Conservation (phyloP, 2,113 vertebrate species). For the Pagrus major region DNA sequence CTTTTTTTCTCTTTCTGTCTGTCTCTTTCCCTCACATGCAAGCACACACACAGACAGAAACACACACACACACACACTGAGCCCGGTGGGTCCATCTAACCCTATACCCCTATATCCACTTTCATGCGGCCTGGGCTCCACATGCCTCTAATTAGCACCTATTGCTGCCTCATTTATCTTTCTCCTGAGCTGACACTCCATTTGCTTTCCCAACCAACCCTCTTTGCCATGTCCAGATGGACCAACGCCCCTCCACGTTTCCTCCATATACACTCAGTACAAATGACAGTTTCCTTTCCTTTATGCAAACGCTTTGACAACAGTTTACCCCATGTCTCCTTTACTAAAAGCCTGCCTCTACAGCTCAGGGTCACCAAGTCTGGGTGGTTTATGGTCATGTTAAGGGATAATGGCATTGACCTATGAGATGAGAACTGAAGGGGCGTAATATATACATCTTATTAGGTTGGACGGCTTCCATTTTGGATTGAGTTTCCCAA, state of each 20-base stretch:
- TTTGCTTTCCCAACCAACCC: slow-evolving; percentile 77
- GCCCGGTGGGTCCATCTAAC: slow-evolving; percentile 61
- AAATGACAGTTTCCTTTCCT: slow-evolving; percentile 55
- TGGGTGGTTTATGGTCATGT: slow-evolving; percentile 33
- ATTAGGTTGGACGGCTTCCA: slow-evolving; percentile 42
- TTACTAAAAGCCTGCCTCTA: slow-evolving; percentile 30
- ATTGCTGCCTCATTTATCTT: slow-evolving; percentile 82
- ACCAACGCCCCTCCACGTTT: slow-evolving; percentile 51
- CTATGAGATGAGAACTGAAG: slow-evolving; percentile 43
- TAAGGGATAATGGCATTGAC: slow-evolving; percentile 63
- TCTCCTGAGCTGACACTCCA: slow-evolving; percentile 73
- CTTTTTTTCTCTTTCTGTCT: neutral
- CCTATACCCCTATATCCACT: slow-evolving; percentile 67
- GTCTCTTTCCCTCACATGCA: slow-evolving; percentile 15
- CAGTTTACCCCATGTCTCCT: slow-evolving; percentile 36
- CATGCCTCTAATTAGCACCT: slow-evolving; percentile 84
- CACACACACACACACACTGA: slow-evolving; percentile 27
- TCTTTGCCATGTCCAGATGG: slow-evolving; percentile 52
- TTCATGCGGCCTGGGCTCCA: slow-evolving; percentile 76
- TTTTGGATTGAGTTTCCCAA: slow-evolving; percentile 27
- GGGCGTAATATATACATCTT: slow-evolving; percentile 36
- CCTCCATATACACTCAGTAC: slow-evolving; percentile 38
- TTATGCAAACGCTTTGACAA: slow-evolving; percentile 49
- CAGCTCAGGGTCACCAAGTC: slow-evolving; percentile 47
- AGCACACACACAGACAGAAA: slow-evolving; percentile 16